phyloP scores from a whole-genome alignment of 2,113 vertebrate species.

The Archilochus colubris region DNA sequence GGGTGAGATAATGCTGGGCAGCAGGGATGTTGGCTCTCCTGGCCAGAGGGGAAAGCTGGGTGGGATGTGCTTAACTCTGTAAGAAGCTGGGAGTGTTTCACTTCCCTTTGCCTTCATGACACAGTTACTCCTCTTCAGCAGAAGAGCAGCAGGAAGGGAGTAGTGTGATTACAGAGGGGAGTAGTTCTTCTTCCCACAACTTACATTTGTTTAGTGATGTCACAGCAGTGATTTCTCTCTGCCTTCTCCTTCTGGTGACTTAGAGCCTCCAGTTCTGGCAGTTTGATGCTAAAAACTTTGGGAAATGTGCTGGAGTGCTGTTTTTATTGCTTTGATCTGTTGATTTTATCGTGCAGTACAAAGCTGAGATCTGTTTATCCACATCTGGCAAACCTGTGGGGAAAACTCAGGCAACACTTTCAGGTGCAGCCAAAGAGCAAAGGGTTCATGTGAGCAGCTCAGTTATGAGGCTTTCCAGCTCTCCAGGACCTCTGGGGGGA shows the following conservation, averaged over 20 bases:
- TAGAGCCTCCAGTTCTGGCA: neutral
- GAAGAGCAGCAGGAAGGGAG: neutral
- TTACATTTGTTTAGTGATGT: neutral
- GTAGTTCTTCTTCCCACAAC: neutral
- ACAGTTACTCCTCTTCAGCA: constrained; percentile 38
- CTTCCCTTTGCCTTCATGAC: neutral
- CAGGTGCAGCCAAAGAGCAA: neutral
- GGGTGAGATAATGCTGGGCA: neutral
- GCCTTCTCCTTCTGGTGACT: neutral
- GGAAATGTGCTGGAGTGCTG: neutral
- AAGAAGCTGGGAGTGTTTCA: constrained; percentile 26
- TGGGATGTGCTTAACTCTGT: neutral
- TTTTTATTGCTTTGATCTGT: neutral
- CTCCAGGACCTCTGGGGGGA: neutral
- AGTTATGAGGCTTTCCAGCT: neutral
- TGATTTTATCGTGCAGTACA: neutral
- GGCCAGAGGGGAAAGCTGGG: neutral
- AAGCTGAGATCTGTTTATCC: neutral
- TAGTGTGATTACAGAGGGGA: neutral
- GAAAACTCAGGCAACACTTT: neutral
- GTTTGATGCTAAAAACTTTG: neutral
- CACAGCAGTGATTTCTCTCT: neutral
- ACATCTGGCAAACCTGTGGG: neutral
- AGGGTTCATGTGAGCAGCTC: neutral
- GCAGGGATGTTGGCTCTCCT: neutral